Conservation (phyloP, 2,113 vertebrate species). For the Uropsilus gracilis region DNA sequence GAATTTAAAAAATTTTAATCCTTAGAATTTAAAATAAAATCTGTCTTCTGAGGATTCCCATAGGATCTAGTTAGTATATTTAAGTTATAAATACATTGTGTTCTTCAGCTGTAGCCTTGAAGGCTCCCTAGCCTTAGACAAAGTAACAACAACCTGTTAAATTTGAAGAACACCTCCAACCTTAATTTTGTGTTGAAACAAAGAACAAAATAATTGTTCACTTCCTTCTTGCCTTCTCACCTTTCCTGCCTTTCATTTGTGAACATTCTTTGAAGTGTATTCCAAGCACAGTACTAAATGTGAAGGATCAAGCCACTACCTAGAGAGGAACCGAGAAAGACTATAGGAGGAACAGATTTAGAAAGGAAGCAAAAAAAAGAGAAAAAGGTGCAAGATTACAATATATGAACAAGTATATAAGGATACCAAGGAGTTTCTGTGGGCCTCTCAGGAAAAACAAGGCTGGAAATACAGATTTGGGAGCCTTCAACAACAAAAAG, state of each 20-base stretch:
- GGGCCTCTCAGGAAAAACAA: not conserved
- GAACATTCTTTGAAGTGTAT: not conserved
- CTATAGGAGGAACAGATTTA: not conserved
- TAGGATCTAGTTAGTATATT: conserved; percentile 21
- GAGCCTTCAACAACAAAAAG: not conserved
- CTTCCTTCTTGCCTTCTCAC: not conserved
- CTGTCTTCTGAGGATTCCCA: not conserved
- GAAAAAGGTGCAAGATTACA: not conserved
- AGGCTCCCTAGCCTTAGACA: conserved; percentile 33
- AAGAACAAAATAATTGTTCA: not conserved
- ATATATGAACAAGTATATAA: not conserved
- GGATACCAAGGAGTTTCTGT: not conserved
- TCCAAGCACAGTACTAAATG: not conserved
- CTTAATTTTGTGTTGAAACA: conserved; percentile 54
- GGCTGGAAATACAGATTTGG: not conserved
- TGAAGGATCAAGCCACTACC: not conserved
- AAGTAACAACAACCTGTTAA: conserved; percentile 42
- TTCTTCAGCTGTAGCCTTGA: not conserved
- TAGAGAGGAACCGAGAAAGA: not conserved
- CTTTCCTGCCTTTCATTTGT: not conserved
- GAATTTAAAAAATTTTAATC: conserved; percentile 36
- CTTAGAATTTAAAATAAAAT: no score
- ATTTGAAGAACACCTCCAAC: not conserved
- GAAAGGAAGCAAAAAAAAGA: conserved; percentile 7
- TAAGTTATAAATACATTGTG: conserved; percentile 54